Evolutionary conservation across 2,888 invertebrate species (phyloP), one percentile per base, ranked within the genome.

Genomic region (Piscicola geometra): DNA sequence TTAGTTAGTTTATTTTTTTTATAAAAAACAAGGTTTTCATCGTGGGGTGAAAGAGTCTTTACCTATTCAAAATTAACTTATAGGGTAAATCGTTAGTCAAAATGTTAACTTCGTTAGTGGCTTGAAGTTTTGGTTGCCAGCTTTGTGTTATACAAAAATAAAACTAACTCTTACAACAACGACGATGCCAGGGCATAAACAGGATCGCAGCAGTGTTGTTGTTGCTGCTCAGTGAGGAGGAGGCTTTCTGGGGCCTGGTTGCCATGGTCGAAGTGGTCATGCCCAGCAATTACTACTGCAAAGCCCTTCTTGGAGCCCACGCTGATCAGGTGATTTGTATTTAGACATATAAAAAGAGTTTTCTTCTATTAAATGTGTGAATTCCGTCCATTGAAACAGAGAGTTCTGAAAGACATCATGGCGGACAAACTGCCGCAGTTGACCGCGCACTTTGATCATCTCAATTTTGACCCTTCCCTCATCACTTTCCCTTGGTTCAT

Each of bases 401-500:
- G 86, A 80, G 88, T 88, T 5, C 81, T 88, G 75, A 85, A 86
- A 78, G 88, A 88, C 77, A 81, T 88, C 52, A 83, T 88, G 1
- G 81, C 83, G 5, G 88, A 88, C 68, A 88, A 88, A 80, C 80
- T 88, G 70, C 88, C 88, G 0, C 82, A 84, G 30, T 81, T 88
- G 1, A 81, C 84, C 64, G 77, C 81, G 12, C 88, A 88, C 81
- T 81, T 88, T 50, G 85, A 86, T 36, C 76, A 80, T 12, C 81
- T 86, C 60, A 85, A 86, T 32, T 86, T 87, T 21, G 88, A 88
- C 80, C 78, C 87, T 47, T 84, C 87, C 3, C 81, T 88, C 28
- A 88, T 88, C 81, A 87, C 88, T 9, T 87, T 88, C 79, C 87
- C 86, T 81, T 89, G 88, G 88, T 88, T 88, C 82, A 82, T 88